Evolutionary conservation across 2,888 invertebrate genomes (phyloP), one percentile per base, ranked within the genome.

Genomic region (Vesta saturnalis): DNA sequence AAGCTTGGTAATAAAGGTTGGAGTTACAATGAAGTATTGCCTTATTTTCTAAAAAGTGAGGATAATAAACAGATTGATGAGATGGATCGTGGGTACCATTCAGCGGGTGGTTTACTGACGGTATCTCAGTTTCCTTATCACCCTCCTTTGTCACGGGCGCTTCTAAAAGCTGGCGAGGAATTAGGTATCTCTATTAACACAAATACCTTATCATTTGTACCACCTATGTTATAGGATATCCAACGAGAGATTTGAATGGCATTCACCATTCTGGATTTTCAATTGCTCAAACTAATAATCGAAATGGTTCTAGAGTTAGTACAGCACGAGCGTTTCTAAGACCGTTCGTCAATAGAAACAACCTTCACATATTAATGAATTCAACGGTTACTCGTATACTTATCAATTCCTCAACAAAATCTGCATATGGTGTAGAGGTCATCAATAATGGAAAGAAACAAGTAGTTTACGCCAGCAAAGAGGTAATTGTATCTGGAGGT

Each of bases 11-110:
- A 94, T 82, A 88, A 90, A 10, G 96, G 95, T 58, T 97, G 97
- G 97, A 89, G 91, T 22, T 97, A 93, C 84, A 90, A 93, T 55
- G 94, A 96, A 47, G 94, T 96, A 1, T 86, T 97, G 69, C 96
- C 96, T 0, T 96, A 92, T 85, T 97, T 96, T 85, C 86, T 93
- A 70, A 94, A 93, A 82, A 94, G 94, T 0, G 95, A 95, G 78
- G 92, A 95, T 83, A 95, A 94, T 83, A 88, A 89, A 76, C 85
- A 86, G 75, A 81, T 90, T 6, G 88, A 91, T 73, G 86, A 87
- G 30, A 91, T 94, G 86, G 94, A 94, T 81, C 85, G 86, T 8
- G 92, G 92, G 0, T 94, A 90, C 81, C 95, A 95, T 80, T 90
- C 89, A 0, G 87, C 89, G 0, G 94, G 94, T 0, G 94, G 95